Base-by-base conservation (phyloP, 2,113 vertebrate genomes). In the Lontra canadensis region DNA sequence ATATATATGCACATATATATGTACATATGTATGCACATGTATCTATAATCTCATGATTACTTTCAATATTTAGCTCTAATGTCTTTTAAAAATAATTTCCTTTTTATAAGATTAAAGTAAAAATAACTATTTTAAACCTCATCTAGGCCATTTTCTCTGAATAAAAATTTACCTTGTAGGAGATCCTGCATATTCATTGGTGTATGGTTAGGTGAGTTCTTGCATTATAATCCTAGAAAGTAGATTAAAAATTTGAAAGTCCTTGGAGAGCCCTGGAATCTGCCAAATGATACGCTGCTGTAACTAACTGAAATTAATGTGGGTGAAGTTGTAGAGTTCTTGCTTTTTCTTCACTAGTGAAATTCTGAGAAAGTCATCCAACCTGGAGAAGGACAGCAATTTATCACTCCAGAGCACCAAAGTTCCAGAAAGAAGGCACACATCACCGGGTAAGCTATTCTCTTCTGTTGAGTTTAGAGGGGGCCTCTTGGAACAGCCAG, bases 391-490 rank as follows among this genome's bases (percentile, higher is more conserved):
- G 96, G 97, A 96, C 86, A 97, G 49, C 67, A 92, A 97, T 95
- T 97, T 97, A 94, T 98, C 98, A 96, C 91, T 85, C 26, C 36
- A 71, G 98, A 98, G 95, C 23, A 63, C 97, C 52, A 78, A 97
- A 94, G 96, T 67, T 98, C 97, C 97, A 86, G 93, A 92, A 90
- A 95, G 94, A 89, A 98, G 94, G 49, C 98, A 96, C 0, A 0
- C 95, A 94, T 98, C 98, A n/a, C 91, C 55, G 42, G 98, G 99
- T 99, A 98, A 79, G 98, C 95, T 97, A 61, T 89, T 97, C 15
- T 3, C 39, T 92, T 91, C 76, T 86, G 23, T 44, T 13, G 42
- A 61, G 76, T 83, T 92, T 71, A 90, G 85, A 85, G 83, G n/a
- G 73, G 63, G 49, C 36, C 83, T 76, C 93, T 95, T 67, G 65